phyloP scores from a whole-genome alignment of 2,888 invertebrate species.

The Ophion costatus region DNA sequence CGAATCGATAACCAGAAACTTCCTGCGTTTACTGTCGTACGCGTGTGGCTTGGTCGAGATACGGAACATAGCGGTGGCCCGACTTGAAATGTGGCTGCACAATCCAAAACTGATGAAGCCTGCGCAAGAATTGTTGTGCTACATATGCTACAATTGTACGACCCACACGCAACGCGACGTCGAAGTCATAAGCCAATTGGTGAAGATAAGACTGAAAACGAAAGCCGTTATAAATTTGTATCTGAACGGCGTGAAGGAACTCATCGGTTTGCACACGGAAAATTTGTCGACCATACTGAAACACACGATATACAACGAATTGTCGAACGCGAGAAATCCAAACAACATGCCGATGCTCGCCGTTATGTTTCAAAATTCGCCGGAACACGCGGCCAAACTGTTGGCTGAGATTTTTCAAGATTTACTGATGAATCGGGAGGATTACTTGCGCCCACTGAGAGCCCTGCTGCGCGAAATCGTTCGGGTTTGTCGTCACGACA shows the following conservation, averaged over 20 bases:
- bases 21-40: slow-evolving; percentile 92
- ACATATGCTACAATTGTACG: slow-evolving; percentile 95
- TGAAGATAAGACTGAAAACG: slow-evolving; percentile 96
- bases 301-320: slow-evolving; percentile 97
- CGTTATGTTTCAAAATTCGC: slow-evolving; percentile 93
- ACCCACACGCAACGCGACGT: slow-evolving; percentile 87
- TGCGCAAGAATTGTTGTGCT: slow-evolving; percentile 95
- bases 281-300: slow-evolving; percentile 94
- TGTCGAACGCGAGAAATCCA: slow-evolving; percentile 95
- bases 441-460: slow-evolving; percentile 94
- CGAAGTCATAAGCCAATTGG: slow-evolving; percentile 92
- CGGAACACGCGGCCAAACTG: slow-evolving; percentile 92
- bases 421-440: slow-evolving; percentile 93
- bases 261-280: slow-evolving; percentile 93
- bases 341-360: slow-evolving; percentile 97
- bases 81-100: slow-evolving; percentile 97
- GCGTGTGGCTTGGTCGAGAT: slow-evolving; percentile 95
- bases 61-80: slow-evolving; percentile 90
- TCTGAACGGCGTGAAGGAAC: slow-evolving; percentile 94
- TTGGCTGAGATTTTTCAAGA: slow-evolving; percentile 95
- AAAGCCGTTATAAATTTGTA: slow-evolving; percentile 96
- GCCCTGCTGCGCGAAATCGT: slow-evolving; percentile 95
- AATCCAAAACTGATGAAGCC: slow-evolving; percentile 97
- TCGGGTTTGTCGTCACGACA: slow-evolving; percentile 91
- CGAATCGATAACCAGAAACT: slow-evolving; percentile 94